Percentiles rank a stretch among this genome's conserved stretches.
phyloP scores from a whole-genome alignment of 2,113 vertebrate genomes.

The Lepus timidus region DNA sequence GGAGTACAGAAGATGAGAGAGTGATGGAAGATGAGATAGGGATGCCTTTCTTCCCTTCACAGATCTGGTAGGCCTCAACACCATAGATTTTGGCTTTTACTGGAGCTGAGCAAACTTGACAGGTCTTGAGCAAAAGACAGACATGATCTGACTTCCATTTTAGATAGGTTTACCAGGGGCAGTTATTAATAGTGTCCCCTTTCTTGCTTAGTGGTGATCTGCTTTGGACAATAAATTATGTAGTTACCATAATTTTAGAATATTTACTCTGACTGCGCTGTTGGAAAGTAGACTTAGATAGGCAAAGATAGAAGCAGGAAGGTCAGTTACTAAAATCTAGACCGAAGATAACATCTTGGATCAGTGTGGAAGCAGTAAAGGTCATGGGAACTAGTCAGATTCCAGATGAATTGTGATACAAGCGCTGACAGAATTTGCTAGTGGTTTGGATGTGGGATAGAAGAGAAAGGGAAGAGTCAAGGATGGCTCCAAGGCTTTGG shows the following conservation, averaged over 20 bases:
- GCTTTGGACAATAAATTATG: background rate
- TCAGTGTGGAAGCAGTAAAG: background rate
- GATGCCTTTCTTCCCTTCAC: background rate
- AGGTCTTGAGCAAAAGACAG: background rate
- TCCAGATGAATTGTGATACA: background rate
- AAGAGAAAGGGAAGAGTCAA: background rate
- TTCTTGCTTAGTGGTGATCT: background rate
- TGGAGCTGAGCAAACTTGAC: background rate
- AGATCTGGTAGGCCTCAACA: background rate
- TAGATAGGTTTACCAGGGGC: background rate
- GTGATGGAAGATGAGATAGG: background rate
- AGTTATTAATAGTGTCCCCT: background rate
- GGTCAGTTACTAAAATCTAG: background rate
- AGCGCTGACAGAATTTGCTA: background rate
- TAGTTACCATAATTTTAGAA: conserved; percentile 10
- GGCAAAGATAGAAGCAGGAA: background rate
- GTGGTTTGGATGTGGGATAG: background rate
- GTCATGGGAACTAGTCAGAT: background rate
- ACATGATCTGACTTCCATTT: background rate
- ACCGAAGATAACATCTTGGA: background rate
- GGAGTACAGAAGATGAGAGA: background rate
- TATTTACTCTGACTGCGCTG: background rate
- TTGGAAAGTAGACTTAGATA: background rate
- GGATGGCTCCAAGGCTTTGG: background rate
- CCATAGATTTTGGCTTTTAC: background rate